These are phyloP conservation scores for Oligia strigilis DNA, from an alignment of 2,888 invertebrate genomes.

Conservation along the genomic window DNA sequence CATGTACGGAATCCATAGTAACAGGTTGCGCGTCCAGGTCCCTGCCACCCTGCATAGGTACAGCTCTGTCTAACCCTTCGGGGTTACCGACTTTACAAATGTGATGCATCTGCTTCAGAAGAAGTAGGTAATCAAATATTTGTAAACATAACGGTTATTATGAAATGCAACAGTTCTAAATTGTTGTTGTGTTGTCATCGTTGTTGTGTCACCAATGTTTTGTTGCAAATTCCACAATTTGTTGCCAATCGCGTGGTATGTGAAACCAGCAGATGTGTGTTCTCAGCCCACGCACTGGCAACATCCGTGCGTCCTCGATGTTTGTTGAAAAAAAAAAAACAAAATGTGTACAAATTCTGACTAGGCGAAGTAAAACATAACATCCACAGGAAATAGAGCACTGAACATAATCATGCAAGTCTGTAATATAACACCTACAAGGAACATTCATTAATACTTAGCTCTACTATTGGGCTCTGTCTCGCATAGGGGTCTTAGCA, in stretches of 20 bases:
- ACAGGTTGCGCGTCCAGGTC: too few species aligned
- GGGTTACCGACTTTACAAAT: neutral
- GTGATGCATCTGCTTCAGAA: neutral
- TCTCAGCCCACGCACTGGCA: neutral
- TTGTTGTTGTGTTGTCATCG: neutral
- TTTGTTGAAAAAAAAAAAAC: conserved; percentile 36
- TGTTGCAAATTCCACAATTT: conserved; percentile 15
- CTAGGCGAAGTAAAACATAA: conserved; percentile 26
- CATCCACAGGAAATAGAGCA: conserved; percentile 42
- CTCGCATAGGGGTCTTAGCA: neutral
- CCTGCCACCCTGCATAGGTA: too few species aligned
- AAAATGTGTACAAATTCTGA: conserved; percentile 28
- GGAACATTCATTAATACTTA: neutral
- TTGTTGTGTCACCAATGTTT: neutral
- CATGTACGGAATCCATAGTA: too few species aligned
- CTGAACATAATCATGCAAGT: neutral
- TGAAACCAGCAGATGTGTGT: conserved; percentile 12
- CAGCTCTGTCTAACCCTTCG: too few species aligned
- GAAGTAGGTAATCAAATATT: conserved; percentile 1
- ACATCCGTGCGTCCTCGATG: conserved; percentile 32
- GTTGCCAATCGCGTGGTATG: conserved; percentile 15
- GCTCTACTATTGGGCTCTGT: neutral
- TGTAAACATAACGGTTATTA: neutral
- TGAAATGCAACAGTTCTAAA: neutral
- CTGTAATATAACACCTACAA: neutral